Evolutionary conservation across 2,113 vertebrate species (phyloP), one percentile per base, ranked within the genome.

Genomic region (Colaptes auratus): DNA sequence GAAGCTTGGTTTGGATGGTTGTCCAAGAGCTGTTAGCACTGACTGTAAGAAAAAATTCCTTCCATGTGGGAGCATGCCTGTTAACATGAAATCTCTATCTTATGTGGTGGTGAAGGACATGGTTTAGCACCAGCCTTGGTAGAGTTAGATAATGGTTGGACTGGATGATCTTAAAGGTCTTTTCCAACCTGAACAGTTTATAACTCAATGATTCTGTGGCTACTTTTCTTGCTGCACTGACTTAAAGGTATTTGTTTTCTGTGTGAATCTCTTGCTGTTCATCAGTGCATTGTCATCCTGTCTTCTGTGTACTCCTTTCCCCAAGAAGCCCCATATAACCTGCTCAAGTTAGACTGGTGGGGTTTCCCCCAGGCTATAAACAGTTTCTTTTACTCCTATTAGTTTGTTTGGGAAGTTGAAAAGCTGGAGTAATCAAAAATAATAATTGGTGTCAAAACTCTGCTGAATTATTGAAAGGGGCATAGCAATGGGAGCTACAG

Each of bases 391-490:
- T 60, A 53, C 31, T 73, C 30, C 21, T 48, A 9, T 80, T 73
- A 88, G 73, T 83, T 94, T 96, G 78, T 95, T 95, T 97, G 95
- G 93, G 52, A 97, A 95, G 88, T 90, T 96, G 95, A 88, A 82
- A 96, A 96, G 55, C 92, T 97, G 86, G 89, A 94, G 92, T 94
- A 96, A 97, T 96, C 76, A 87, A 89, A 96, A 96, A 92, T 94
- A 95, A 96, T 93, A 65, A 91, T 46, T 88, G 84, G 85, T 97
- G 89, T 95, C 93, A 95, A 97, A 94, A 94, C 87, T 92, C 95
- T 97, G 95, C 95, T 52, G 85, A 95, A 97, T 96, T 96, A 97
- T 97, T 97, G 92, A 95, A 89, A 94, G 53, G 21, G 94, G 65
- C 42, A 91, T 46, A 53, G 83, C 93, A 86, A 93, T 0, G 36